Base-by-base conservation (phyloP, 2,113 vertebrate species). In the Macheiramphus alcinus region DNA sequence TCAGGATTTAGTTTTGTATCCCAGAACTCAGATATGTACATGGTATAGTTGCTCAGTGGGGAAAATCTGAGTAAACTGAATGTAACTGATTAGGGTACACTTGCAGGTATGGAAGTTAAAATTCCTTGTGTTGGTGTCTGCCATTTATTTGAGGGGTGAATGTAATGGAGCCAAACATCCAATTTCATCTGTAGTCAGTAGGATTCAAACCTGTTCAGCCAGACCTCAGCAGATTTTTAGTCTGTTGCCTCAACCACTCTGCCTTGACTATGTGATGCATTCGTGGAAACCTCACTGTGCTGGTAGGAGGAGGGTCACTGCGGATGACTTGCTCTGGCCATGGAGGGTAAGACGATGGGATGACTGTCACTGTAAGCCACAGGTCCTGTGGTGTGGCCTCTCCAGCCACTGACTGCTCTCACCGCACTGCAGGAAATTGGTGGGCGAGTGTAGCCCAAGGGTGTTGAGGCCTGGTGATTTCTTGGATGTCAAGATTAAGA, bases 361-460 rank as follows among this genome's bases (percentile, higher is more conserved):
- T 61, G 47, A 23, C 68, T 84, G 10, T 40, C 27, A 4, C 13
- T 22, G 7, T 21, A 43, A 91, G 42, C n/a, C 55, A 47, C 61
- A 50, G 32, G 23, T 88, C 22, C 38, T 67, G 25, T 86, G 53
- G 21, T 65, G 31, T 3, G 7, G 55, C 38, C 48, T 21, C 59
- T 79, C 21, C 61, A 55, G 52, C 40, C 42, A 12, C 53, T 32
- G 40, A 11, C 42, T 26, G 25, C 23, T 71, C n/a, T 38, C 72
- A 50, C n/a, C 2, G 0, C n/a, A 20, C 23, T 34, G 61, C 0
- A 1, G 16, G 61, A 78, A 43, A 34, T 6, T 29, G n/a, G 9
- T 38, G n/a, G 29, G 27, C 34, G 8, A 67, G 7, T 12, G 5
- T 67, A 71, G 32, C 65, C 38, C 68, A 22, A 36, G 11, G 22